Evolutionary conservation across 1,140 invertebrate genomes (phyloP).

Genomic region (Oreohelix idahoensis): DNA sequence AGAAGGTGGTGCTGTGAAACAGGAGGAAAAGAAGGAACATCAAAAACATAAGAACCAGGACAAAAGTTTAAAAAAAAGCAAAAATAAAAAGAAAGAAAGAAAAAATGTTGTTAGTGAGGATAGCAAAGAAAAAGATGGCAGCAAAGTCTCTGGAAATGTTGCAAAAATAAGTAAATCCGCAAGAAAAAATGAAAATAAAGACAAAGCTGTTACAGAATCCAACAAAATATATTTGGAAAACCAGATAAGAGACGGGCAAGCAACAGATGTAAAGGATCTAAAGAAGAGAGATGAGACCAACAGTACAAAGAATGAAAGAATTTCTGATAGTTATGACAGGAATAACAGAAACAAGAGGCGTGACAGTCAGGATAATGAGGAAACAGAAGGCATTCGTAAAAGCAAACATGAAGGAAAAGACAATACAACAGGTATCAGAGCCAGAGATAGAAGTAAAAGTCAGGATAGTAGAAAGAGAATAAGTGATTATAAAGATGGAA

Average conservation of each 20-base stretch:
- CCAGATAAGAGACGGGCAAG: background rate
- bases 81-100: background rate
- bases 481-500: background rate
- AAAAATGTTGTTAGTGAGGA: background rate
- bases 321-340: too few species aligned
- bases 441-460: background rate
- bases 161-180: background rate
- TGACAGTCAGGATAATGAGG: background rate
- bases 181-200: background rate
- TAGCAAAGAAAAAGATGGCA: background rate
- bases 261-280: background rate
- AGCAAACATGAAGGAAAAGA: background rate
- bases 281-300: background rate
- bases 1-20: background rate
- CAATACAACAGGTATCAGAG: background rate
- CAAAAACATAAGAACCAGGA: background rate
- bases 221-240: too few species aligned
- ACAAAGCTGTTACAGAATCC: background rate
- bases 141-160: background rate
- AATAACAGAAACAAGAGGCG: background rate
- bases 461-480: background rate
- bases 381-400: background rate
- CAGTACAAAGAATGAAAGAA: background rate
- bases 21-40: background rate
- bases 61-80: background rate